phyloP scores from a whole-genome alignment of 1,140 invertebrate species.

The Drosophila ercepeae region DNA sequence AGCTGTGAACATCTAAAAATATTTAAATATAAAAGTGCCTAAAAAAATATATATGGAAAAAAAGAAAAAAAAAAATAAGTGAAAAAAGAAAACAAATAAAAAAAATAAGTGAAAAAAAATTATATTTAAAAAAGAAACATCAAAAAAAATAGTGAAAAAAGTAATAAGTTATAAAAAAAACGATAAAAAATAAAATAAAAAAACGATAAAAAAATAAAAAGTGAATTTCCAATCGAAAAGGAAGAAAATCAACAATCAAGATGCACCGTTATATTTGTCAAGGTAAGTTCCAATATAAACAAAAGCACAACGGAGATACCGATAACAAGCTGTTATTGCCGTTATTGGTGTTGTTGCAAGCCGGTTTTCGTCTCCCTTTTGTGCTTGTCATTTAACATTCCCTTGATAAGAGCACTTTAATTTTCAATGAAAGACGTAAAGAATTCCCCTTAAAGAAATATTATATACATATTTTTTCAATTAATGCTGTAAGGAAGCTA shows the following conservation, averaged over 20 bases:
- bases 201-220: background rate
- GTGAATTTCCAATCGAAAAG: background rate
- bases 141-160: background rate
- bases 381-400: background rate
- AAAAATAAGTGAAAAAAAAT: background rate
- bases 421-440: background rate
- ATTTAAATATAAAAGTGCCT: background rate
- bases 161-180: background rate
- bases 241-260: background rate
- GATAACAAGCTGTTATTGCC: background rate
- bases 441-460: background rate
- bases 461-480: too few relatives aligned
- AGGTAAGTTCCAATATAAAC: background rate
- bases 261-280: background rate
- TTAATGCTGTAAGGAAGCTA: background rate
- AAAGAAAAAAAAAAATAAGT: background rate
- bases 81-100: too few relatives aligned
- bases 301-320: background rate
- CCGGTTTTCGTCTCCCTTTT: constrained; percentile 1
- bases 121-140: background rate
- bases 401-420: background rate
- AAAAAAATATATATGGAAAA: background rate
- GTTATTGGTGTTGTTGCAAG: background rate
- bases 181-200: background rate
- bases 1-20: background rate